These are phyloP conservation scores for Trialeurodes vaporariorum DNA, from an alignment of 1,140 invertebrate genomes.

Conservation along the genomic window DNA sequence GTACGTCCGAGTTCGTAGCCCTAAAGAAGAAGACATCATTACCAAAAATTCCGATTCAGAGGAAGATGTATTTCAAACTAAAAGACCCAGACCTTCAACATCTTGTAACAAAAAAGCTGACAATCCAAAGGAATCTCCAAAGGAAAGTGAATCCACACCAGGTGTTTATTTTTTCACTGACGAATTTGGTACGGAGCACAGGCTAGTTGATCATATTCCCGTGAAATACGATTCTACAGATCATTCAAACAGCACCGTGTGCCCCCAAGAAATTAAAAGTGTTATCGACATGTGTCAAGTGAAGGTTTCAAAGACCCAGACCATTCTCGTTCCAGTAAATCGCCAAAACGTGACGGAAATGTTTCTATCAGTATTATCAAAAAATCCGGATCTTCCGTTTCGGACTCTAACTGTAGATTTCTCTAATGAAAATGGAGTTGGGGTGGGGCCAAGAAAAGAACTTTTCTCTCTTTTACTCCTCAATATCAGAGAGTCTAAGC, in stretches of 20 bases:
- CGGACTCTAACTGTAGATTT: background rate
- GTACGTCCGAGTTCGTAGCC: background rate
- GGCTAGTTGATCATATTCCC: background rate
- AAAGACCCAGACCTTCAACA: background rate
- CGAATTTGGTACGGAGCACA: background rate
- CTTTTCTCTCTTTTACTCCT: background rate
- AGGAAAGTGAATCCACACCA: background rate
- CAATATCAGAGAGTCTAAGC: background rate
- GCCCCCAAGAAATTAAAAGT: background rate
- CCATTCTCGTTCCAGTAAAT: background rate
- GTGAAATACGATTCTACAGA: background rate
- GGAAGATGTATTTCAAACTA: background rate
- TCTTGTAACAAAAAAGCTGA: background rate
- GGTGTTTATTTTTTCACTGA: background rate
- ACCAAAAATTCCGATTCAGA: background rate
- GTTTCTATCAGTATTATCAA: background rate
- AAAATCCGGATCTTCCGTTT: background rate
- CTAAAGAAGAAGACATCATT: background rate
- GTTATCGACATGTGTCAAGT: background rate
- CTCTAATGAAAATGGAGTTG: background rate
- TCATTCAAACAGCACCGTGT: background rate
- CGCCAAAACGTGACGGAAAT: background rate
- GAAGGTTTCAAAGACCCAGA: background rate
- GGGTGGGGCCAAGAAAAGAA: background rate
- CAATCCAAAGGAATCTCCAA: background rate